These are phyloP conservation scores for Tinamus guttatus DNA, from an alignment of 2,113 vertebrate genomes.

Conservation along the genomic window DNA sequence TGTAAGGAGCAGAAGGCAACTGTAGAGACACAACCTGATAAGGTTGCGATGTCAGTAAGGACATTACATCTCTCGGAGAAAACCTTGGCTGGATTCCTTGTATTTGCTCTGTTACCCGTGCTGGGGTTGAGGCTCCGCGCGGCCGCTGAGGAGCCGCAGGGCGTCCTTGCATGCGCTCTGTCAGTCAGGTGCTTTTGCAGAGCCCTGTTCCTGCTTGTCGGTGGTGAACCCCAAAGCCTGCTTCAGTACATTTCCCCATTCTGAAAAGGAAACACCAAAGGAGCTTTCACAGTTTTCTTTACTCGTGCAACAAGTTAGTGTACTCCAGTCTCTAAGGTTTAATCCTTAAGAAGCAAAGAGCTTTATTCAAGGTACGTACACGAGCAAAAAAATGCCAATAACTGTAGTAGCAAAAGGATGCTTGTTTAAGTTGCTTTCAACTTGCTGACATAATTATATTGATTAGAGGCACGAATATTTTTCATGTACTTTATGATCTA, in stretches of 20 bases:
- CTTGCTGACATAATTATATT: background rate
- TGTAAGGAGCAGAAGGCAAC: background rate
- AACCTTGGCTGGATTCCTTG: background rate
- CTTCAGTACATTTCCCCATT: background rate
- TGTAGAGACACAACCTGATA: background rate
- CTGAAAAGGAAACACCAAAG: too few species aligned
- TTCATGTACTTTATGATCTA: background rate
- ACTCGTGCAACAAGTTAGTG: background rate
- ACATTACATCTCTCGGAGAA: background rate
- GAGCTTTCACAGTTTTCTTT: background rate
- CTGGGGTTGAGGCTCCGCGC: background rate
- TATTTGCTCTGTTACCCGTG: background rate
- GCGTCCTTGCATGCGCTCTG: background rate
- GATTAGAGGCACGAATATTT: background rate
- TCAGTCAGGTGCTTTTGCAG: background rate
- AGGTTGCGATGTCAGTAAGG: background rate
- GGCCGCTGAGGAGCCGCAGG: background rate
- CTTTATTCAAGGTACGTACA: background rate
- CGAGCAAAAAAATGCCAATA: background rate
- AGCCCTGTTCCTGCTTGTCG: background rate
- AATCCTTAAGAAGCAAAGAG: background rate
- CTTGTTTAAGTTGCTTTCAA: background rate
- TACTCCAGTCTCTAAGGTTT: background rate
- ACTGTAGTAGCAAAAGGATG: background rate
- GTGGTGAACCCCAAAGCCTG: background rate